Evolutionary conservation across 2,888 invertebrate species (phyloP), one percentile per base, ranked within the genome.

Genomic region (Biston stratarius): DNA sequence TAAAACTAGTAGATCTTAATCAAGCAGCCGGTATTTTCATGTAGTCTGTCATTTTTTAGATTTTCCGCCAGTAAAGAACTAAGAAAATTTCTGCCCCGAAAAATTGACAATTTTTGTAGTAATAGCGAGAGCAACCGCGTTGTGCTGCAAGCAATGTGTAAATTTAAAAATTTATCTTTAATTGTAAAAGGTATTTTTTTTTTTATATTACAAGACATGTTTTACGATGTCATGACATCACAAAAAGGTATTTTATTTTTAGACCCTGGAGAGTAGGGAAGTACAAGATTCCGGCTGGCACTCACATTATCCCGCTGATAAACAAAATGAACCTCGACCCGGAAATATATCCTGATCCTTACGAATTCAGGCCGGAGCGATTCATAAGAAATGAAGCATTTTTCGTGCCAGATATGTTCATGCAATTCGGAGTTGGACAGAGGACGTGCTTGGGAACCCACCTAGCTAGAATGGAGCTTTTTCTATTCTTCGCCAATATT

Each of bases 311-410:
- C 8, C 97, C 98, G 0, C 90, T 97, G 44, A 95, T 98, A 60
- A 97, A 97, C 87, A 96, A 96, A 61, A 96, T 98, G 36, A 97
- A 97, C 87, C 97, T 97, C 96, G 96, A 97, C 80, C 96, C 97
- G 3, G 95, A 95, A 53, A 90, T 96, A 0, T 98, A 97, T 96
- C 95, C 96, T 24, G 95, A 96, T 64, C 98, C 98, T 0, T 96
- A 97, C 81, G 94, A 94, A 75, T 98, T 98, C 88, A 94, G 95
- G 59, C 98, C 98, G 0, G 94, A 95, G 34, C 93, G 98, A 44
- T 98, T 98, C 85, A 91, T 98, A 53, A 95, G 95, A 71, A 86
- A 95, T 11, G 97, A 96, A 45, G 95, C 96, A 83, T 95, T 97
- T 40, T 90, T 91, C 70, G 96, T 96, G 66, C 97, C 97, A 0